Percentiles rank a stretch among this genome's conserved stretches.
Conservation (phyloP, 2,113 vertebrate species). For the Hipposideros armiger region DNA sequence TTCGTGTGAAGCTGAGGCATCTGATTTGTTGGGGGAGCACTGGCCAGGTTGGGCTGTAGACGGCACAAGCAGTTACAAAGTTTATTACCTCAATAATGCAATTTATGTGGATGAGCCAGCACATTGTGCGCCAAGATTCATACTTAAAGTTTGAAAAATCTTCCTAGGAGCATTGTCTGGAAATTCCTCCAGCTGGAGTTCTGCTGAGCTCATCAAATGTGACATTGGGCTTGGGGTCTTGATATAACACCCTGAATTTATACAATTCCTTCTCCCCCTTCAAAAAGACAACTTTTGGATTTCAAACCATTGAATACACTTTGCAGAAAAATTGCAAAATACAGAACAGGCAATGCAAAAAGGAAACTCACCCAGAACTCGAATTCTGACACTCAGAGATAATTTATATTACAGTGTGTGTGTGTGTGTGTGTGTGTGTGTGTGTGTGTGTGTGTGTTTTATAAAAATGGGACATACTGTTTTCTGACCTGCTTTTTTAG, state of each 20-base stretch:
- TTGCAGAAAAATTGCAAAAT: slow-evolving; percentile 20
- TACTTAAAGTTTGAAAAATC: neutral
- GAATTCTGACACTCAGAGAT: neutral
- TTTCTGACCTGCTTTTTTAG: neutral
- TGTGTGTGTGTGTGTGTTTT: neutral
- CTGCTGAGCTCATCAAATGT: neutral
- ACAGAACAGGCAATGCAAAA: neutral
- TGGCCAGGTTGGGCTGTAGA: neutral
- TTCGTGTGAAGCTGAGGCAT: neutral
- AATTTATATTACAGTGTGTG: neutral
- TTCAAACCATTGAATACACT: neutral
- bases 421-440: neutral
- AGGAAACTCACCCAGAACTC: neutral
- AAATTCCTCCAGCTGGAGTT: neutral
- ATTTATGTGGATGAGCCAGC: neutral
- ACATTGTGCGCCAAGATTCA: neutral
- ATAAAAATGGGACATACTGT: neutral
- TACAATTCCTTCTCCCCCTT: neutral
- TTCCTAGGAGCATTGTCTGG: neutral
- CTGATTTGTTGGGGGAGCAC: neutral
- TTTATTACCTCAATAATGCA: neutral
- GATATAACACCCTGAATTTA: neutral
- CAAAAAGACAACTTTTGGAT: neutral
- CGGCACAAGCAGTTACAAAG: neutral
- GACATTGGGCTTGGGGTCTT: neutral